Evolutionary conservation across 53 echinoderm and acorn worm genomes (phyloP).

Genomic region (Henricia sp.): DNA sequence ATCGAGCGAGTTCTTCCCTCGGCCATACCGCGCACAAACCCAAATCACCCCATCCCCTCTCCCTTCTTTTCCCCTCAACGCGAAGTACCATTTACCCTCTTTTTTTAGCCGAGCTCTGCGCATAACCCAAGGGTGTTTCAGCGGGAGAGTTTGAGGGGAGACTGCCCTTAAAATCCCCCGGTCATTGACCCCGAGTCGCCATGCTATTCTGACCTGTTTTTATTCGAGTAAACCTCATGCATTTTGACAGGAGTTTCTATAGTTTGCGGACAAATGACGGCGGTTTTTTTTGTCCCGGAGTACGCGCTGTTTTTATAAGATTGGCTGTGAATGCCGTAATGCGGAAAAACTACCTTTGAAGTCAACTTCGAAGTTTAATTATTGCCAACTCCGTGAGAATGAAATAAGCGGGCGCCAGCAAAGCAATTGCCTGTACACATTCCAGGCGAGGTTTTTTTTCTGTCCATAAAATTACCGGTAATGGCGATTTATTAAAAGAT

Average conservation of each 20-base stretch:
- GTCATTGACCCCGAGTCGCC: conserved; percentile 38
- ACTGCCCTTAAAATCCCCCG: conserved; percentile 23
- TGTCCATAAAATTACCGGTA: background rate
- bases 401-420: conserved; percentile 28
- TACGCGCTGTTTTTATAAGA: conserved; percentile 45
- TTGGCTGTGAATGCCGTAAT: conserved; percentile 17
- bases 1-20: background rate
- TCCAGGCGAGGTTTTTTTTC: background rate
- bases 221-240: conserved; percentile 18
- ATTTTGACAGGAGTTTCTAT: conserved; percentile 40
- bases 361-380: conserved; percentile 48
- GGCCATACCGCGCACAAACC: background rate
- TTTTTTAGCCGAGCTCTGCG: conserved; percentile 49
- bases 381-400: conserved; percentile 14
- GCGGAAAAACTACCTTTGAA: conserved; percentile 16
- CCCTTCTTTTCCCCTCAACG: conserved; percentile 13
- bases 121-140: conserved; percentile 42
- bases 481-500: too few relatives aligned
- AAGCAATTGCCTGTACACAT: background rate
- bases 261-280: background rate
- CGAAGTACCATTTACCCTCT: conserved; percentile 46
- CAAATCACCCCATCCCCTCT: background rate
- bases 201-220: conserved; percentile 39
- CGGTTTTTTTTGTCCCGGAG: conserved; percentile 19
- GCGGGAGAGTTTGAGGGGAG: conserved; percentile 6